Conservation (phyloP, 2,888 invertebrate genomes). For the Leptinotarsa tumamoca region DNA sequence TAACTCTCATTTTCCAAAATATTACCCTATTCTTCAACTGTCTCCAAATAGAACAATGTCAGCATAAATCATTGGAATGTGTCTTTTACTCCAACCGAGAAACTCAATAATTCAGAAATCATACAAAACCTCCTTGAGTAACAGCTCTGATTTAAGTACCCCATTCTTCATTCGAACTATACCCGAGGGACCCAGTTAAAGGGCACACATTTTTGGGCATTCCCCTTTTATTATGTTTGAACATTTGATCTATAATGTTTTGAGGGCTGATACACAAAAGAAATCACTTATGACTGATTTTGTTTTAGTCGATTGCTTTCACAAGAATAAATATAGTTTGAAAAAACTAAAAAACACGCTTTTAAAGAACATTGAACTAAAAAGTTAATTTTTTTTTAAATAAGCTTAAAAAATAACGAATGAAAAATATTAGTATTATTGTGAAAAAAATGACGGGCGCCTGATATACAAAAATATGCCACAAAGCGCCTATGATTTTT, state of each 20-base stretch:
- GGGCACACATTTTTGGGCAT: slow-evolving; percentile 22
- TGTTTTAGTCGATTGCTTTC: neutral
- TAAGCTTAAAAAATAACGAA: too few relatives aligned
- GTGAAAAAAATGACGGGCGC: too few relatives aligned
- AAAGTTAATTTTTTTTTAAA: too few relatives aligned
- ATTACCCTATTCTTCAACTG: neutral
- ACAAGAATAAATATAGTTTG: too few relatives aligned
- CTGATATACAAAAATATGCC: too few relatives aligned
- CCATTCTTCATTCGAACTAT: slow-evolving; percentile 36
- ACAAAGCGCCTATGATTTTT: too few relatives aligned
- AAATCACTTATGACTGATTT: neutral
- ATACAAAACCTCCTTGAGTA: slow-evolving; percentile 28
- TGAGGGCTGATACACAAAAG: neutral
- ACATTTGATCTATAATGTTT: slow-evolving; percentile 15
- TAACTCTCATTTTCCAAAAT: too few relatives aligned
- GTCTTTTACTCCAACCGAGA: slow-evolving; percentile 8
- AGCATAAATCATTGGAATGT: slow-evolving; percentile 23
- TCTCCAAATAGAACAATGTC: neutral
- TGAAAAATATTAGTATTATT: too few relatives aligned
- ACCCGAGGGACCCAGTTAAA: slow-evolving; percentile 35
- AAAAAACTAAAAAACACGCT: too few relatives aligned
- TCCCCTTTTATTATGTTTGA: slow-evolving; percentile 22
- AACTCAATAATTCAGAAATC: slow-evolving; percentile 26
- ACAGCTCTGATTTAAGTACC: slow-evolving; percentile 37
- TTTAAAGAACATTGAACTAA: too few relatives aligned